Evolutionary conservation across 2,888 invertebrate species (phyloP).

Genomic region (Ariolimax columbianus): DNA sequence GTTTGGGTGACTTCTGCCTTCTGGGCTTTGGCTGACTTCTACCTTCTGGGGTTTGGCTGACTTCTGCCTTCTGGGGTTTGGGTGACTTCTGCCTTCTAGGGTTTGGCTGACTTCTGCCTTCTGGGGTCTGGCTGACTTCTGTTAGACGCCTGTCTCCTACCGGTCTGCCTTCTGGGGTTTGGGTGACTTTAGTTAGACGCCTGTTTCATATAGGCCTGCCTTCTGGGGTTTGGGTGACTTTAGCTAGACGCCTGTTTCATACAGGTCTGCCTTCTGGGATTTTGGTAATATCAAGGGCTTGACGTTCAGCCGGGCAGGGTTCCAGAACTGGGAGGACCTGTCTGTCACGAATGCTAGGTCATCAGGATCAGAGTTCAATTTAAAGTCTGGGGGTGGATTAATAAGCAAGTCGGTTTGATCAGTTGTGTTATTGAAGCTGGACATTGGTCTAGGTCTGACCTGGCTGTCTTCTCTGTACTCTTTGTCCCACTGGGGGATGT

Average conservation of each 20-base stretch:
- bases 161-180: too few species aligned
- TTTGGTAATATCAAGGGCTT: conserved; percentile 46
- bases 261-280: conserved; percentile 52
- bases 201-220: conserved; percentile 48
- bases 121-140: too few species aligned
- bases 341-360: conserved; percentile 26
- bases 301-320: conserved; percentile 20
- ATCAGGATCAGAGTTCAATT: conserved; percentile 20
- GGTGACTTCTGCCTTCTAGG: too few species aligned
- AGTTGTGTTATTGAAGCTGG: conserved; percentile 53
- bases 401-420: conserved; percentile 32
- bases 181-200: conserved; percentile 44
- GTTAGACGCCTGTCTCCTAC: too few species aligned
- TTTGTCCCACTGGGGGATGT: conserved; percentile 47
- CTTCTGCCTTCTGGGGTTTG: conserved; percentile 53
- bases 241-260: conserved; percentile 48
- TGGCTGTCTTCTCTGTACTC: conserved; percentile 39
- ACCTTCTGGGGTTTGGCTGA: too few species aligned
- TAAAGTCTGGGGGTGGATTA: conserved; percentile 32
- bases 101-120: too few species aligned
- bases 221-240: too few species aligned
- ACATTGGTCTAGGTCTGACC: conserved; percentile 41
- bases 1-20: too few species aligned
- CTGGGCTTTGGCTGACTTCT: too few species aligned
- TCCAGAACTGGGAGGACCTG: conserved; percentile 31